Evolutionary conservation across 2,113 vertebrate species (phyloP).

Genomic region (Hyaena hyaena): DNA sequence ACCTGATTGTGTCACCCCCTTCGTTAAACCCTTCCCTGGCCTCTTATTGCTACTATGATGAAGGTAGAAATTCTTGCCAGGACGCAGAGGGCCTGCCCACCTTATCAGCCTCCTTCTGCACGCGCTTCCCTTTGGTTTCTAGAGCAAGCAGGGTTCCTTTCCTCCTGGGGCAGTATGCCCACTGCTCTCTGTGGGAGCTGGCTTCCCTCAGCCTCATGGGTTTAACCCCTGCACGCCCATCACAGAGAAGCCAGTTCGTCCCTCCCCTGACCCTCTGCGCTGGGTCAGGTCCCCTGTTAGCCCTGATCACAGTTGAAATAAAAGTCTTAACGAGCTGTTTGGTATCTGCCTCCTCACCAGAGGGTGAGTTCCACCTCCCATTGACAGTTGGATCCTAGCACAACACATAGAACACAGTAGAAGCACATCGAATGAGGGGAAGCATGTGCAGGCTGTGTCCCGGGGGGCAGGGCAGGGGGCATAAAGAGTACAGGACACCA

Average conservation of each 20-base stretch:
- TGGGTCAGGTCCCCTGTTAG: neutral
- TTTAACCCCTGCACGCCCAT: neutral
- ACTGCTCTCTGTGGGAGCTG: neutral
- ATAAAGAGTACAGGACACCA: neutral
- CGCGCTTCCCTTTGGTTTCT: neutral
- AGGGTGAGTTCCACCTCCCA: neutral
- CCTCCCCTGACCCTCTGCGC: neutral
- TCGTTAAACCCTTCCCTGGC: neutral
- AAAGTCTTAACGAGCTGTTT: neutral
- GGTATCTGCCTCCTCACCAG: neutral
- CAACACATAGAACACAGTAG: neutral
- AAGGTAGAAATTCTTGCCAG: neutral
- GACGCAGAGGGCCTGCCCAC: neutral
- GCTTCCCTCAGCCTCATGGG: neutral
- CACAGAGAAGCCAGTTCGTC: neutral
- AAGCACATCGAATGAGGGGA: neutral
- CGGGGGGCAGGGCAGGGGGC: neutral
- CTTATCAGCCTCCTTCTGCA: neutral
- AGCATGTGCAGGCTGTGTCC: neutral
- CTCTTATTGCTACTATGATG: neutral
- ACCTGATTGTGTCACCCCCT: accelerated
- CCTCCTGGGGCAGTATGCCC: accelerated
- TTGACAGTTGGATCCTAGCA: neutral
- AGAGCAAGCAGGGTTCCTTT: neutral
- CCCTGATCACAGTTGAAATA: neutral